Evolutionary conservation across 2,797 vertebrate genomes (phyloP).

Genomic region (Brachymystax lenok): DNA sequence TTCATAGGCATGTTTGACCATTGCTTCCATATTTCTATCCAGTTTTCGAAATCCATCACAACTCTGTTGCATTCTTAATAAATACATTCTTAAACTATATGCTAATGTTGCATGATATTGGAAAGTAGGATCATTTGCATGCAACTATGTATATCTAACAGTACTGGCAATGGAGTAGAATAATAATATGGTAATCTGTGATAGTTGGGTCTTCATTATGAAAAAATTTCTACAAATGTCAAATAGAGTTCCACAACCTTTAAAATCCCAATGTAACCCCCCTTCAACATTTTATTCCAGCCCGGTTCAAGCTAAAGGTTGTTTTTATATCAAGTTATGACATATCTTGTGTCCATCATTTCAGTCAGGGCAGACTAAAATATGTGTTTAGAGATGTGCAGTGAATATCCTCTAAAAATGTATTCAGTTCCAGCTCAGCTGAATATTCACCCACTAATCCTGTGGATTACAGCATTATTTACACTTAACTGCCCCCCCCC

Average conservation of each 20-base stretch:
- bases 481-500: too few species aligned
- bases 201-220: not conserved
- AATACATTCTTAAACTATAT: conserved; percentile 62
- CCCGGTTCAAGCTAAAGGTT: not conserved
- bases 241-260: not conserved
- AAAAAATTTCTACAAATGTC: not conserved
- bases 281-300: not conserved
- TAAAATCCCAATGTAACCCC: not conserved
- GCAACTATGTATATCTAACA: not conserved
- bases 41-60: conserved; percentile 72
- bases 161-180: not conserved
- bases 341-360: conserved; percentile 5
- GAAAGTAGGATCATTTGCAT: not conserved
- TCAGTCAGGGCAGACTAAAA: conserved; percentile 30
- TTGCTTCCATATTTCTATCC: conserved; percentile 73
- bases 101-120: not conserved
- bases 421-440: too few species aligned
- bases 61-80: conserved; percentile 60
- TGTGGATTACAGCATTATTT: not conserved
- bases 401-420: not conserved
- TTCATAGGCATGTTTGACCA: conserved; percentile 67
- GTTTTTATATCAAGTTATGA: not conserved
- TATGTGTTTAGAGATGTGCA: conserved; percentile 27
- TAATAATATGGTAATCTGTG: not conserved
- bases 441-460: not conserved